phyloP scores from a whole-genome alignment of 2,888 invertebrate species.

The Lapara coniferarum region DNA sequence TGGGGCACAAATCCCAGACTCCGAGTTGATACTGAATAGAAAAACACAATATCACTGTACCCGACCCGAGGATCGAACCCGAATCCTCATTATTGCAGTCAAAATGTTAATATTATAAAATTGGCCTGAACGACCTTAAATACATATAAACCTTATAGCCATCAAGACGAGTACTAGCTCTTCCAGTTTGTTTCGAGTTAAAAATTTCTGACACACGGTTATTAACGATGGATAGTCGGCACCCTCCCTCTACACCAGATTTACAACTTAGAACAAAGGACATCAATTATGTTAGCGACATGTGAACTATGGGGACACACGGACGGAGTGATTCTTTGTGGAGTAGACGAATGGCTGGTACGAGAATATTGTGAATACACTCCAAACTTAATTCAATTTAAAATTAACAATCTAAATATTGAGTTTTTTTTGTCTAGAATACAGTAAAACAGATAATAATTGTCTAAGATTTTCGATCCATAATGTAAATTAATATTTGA shows the following conservation, averaged over 20 bases:
- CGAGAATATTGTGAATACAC: slow-evolving; percentile 46
- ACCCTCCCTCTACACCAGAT: slow-evolving; percentile 68
- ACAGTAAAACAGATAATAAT: no score
- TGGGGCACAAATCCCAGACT: no score
- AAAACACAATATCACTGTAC: no score
- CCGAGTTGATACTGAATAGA: no score
- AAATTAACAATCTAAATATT: neutral
- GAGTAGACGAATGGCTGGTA: slow-evolving; percentile 34
- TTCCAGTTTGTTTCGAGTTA: slow-evolving; percentile 49
- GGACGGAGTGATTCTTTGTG: slow-evolving; percentile 47
- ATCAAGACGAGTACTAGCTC: neutral
- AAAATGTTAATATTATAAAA: no score
- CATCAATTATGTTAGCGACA: slow-evolving; percentile 74
- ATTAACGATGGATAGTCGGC: slow-evolving; percentile 64
- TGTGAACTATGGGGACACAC: slow-evolving; percentile 67
- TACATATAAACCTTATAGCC: neutral
- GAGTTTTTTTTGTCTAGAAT: no score
- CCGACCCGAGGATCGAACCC: no score
- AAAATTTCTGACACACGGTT: slow-evolving; percentile 61
- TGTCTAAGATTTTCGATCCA: no score
- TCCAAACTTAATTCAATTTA: neutral
- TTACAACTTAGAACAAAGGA: slow-evolving; percentile 77
- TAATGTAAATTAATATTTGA: no score
- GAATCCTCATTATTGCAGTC: no score
- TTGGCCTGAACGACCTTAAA: no score